Evolutionary conservation across 2,797 vertebrate genomes (phyloP).

Genomic region (Sebastiscus albofasciatus): DNA sequence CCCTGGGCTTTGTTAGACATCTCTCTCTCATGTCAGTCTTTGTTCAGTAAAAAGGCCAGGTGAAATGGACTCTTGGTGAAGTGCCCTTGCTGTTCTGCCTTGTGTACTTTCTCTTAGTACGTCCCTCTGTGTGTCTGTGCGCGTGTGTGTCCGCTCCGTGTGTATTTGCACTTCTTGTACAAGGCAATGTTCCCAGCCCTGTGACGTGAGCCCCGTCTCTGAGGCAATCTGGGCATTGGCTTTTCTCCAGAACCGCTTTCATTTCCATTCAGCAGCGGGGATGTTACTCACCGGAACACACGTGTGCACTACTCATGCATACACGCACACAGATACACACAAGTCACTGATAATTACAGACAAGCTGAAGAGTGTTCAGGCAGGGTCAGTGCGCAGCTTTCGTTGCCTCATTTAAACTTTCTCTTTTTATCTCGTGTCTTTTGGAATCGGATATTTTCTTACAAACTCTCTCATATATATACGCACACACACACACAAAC

Average conservation of each 20-base stretch:
- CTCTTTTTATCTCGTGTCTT: constrained; percentile 22
- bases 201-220: constrained; percentile 61
- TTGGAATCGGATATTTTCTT: constrained; percentile 29
- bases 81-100: constrained; percentile 39
- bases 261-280: constrained; percentile 55
- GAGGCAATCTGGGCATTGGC: constrained; percentile 68
- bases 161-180: constrained; percentile 43
- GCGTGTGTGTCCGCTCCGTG: constrained; percentile 14
- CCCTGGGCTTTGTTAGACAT: constrained; percentile 43
- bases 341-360: constrained; percentile 32
- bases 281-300: constrained; percentile 49
- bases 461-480: neutral
- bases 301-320: neutral
- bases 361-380: constrained; percentile 5
- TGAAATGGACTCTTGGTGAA: constrained; percentile 57
- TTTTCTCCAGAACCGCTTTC: constrained; percentile 59
- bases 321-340: neutral
- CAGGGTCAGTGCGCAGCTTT: constrained; percentile 3
- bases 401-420: constrained; percentile 7
- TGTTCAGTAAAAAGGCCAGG: constrained; percentile 56
- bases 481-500: constrained; percentile 19
- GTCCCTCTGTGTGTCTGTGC: neutral
- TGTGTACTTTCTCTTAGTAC: constrained; percentile 40
- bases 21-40: constrained; percentile 50
- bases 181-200: constrained; percentile 60